Evolutionary conservation across 2,797 vertebrate species (phyloP).

Genomic region (Prionace glauca): DNA sequence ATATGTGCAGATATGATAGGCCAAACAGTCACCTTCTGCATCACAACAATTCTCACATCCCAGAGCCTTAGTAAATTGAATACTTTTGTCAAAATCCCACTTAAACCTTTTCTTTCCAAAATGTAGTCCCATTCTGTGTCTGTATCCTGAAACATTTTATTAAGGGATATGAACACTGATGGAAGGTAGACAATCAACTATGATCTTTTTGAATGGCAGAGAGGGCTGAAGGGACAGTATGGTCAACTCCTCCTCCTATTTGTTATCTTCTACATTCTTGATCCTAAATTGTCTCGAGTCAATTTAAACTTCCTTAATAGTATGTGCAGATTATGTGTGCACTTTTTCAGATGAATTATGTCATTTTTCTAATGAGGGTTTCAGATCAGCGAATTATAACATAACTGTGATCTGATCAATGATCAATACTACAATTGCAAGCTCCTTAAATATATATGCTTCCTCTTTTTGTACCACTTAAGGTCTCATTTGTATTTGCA

Average conservation of each 20-base stretch:
- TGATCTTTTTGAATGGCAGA: neutral
- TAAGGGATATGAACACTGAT: neutral
- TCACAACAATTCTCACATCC: too few species aligned
- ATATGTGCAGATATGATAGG: too few species aligned
- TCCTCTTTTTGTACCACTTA: neutral
- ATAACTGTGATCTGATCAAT: neutral
- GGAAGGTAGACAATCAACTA: neutral
- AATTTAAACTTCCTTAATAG: neutral
- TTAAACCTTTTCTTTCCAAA: too few species aligned
- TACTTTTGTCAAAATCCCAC: too few species aligned
- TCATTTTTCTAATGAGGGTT: neutral
- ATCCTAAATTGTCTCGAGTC: neutral
- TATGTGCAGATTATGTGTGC: neutral
- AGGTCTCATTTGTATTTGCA: neutral
- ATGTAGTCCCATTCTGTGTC: too few species aligned
- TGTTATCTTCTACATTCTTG: neutral
- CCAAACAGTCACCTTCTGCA: too few species aligned
- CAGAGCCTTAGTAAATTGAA: too few species aligned
- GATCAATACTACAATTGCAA: neutral
- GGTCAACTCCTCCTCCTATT: neutral
- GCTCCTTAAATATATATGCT: too few species aligned
- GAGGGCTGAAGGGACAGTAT: neutral
- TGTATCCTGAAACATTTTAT: neutral
- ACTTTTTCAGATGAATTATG: neutral
- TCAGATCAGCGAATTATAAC: neutral